A percentile compares a stretch with the other conserved stretches of the same genome.
These are phyloP conservation scores for Allacma fusca DNA, from an alignment of 2,888 invertebrate genomes.

Conservation along the genomic window DNA sequence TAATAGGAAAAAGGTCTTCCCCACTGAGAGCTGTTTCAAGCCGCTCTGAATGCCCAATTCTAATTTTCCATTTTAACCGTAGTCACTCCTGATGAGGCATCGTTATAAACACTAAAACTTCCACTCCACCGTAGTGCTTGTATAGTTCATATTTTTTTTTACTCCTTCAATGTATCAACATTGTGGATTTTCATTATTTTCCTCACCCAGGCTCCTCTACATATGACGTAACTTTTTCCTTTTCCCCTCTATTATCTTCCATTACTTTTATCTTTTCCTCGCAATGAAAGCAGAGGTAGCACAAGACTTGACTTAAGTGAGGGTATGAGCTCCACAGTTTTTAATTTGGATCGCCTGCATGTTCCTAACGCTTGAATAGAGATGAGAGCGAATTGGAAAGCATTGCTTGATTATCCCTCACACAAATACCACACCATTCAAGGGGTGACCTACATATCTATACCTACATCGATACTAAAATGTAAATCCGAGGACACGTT, in stretches of 20 bases:
- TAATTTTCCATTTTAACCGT: not conserved
- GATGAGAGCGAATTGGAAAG: too few relatives aligned
- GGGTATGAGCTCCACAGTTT: not conserved
- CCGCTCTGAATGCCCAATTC: conserved; percentile 12
- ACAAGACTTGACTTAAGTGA: not conserved
- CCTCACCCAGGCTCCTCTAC: not conserved
- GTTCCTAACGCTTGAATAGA: too few relatives aligned
- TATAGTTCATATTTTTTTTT: conserved; percentile 19
- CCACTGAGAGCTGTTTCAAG: conserved; percentile 10
- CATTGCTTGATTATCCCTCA: too few relatives aligned
- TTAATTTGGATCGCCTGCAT: not conserved
- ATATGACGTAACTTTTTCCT: not conserved
- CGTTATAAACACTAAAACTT: not conserved
- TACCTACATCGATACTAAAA: too few relatives aligned
- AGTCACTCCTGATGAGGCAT: not conserved
- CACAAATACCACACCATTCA: too few relatives aligned
- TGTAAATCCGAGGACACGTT: too few relatives aligned
- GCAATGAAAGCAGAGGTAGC: not conserved
- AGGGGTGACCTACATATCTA: not conserved
- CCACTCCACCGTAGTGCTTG: conserved; percentile 14
- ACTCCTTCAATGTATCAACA: conserved; percentile 23
- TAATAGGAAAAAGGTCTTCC: not conserved
- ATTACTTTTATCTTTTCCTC: not conserved
- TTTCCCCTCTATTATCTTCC: not conserved
- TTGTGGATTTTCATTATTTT: not conserved